Evolutionary conservation across 2,113 vertebrate species (phyloP).

Genomic region (Xenopus laevis): DNA sequence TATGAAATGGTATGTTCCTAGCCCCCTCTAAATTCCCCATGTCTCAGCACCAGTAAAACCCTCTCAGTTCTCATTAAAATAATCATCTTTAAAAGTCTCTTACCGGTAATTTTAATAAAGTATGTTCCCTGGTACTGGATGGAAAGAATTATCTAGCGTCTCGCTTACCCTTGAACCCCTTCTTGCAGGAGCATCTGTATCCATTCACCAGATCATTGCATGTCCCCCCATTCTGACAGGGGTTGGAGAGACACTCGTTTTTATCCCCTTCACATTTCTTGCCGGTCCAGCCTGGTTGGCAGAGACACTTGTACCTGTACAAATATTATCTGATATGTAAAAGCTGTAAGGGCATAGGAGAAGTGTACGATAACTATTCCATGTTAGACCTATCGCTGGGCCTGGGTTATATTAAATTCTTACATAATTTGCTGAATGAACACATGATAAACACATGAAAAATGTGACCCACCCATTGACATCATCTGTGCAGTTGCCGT

Average conservation of each 20-base stretch:
- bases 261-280: constrained; percentile 79
- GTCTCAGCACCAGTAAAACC: no score
- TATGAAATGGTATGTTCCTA: no score
- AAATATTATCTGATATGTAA: background rate
- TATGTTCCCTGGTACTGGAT: no score
- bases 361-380: background rate
- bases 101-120: no score
- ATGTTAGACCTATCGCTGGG: no score
- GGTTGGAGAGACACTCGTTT: constrained; percentile 82
- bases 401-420: no score
- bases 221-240: constrained; percentile 78
- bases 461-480: constrained; percentile 67
- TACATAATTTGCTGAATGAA: background rate
- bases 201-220: constrained; percentile 78
- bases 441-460: background rate
- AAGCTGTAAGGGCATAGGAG: constrained; percentile 5
- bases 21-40: no score
- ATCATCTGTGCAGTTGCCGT: constrained; percentile 79
- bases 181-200: constrained; percentile 78
- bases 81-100: no score
- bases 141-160: no score
- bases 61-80: no score
- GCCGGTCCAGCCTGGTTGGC: constrained; percentile 81
- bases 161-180: constrained; percentile 79
- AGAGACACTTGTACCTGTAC: constrained; percentile 81